Base-by-base conservation (phyloP, 2,888 invertebrate species). In the Eurois occulta region DNA sequence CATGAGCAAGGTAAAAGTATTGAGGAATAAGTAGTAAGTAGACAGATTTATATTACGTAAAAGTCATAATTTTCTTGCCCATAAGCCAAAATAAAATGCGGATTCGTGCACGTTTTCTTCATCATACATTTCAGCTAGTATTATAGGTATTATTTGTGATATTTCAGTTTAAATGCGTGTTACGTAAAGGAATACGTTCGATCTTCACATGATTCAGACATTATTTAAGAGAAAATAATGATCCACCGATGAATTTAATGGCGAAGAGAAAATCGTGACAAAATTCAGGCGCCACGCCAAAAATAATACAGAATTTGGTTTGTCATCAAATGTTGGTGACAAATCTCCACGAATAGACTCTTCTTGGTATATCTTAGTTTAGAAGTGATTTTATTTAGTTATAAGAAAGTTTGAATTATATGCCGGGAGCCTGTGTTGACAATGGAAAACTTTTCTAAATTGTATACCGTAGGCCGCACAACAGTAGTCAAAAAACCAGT, bases 231-330 rank as follows among this genome's bases (percentile, higher is more conserved):
- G 24, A 71, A 77, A 68, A 67, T 77, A 52, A 55, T 28, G 66
- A 35, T 28, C 16, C 28, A 35, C 60, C 55, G 58, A 52, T 55
- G 66, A 83, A 77, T 60, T 69, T 65, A 78, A 84, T 72, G 38
- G 18, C 8, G 64, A 58, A 64, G 48, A 35, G 10, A 46, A 28
- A 55, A 67, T 76, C n/a, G 64, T 62, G 73, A 74, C 65, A 78
- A 74, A 55, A 72, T 66, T n/a, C 41, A 84, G 84, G 87, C 84
- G 87, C 84, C 84, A 79, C 75, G 87, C 87, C 87, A 84, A 79
- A 75, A 78, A 68, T 84, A 73, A 78, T 67, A 62, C 64, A 66
- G 28, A 38, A 68, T 75, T 86, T 75, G 70, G 87, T 84, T 84
- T 86, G 84, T 86, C 84, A 84, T 71, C 55, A 70, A 81, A 66